phyloP scores from a whole-genome alignment of 37 sponge, comb jelly and placozoan species.

The Amphimedon queenslandica region DNA sequence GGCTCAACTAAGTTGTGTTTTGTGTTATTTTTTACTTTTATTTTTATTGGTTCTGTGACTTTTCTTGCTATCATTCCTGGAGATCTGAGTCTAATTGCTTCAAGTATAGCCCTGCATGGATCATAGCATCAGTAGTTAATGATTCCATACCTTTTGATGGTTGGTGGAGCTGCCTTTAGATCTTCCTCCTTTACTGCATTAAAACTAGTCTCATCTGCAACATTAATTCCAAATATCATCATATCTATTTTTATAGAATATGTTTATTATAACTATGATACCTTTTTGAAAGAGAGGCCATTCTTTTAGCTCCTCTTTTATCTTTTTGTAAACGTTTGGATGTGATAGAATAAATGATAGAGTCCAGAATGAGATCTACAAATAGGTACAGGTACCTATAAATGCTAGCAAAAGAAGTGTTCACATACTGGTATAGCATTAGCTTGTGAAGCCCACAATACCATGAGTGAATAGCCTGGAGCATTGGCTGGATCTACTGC shows the following conservation, averaged over 20 bases:
- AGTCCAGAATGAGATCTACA: conserved; percentile 55
- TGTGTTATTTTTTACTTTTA: conserved; percentile 37
- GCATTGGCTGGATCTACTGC: conserved; percentile 44
- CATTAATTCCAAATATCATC: too few species aligned
- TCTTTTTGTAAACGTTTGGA: conserved; percentile 2
- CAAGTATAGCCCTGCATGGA: conserved; percentile 58
- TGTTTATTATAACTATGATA: too few species aligned
- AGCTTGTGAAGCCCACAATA: conserved; percentile 87
- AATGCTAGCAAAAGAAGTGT: neutral
- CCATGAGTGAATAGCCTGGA: conserved; percentile 64
- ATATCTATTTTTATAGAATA: too few species aligned
- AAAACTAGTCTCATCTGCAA: too few species aligned
- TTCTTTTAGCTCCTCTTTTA: conserved; percentile 17
- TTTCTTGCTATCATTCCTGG: conserved; percentile 73
- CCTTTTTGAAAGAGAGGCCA: too few species aligned
- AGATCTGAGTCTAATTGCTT: conserved; percentile 54
- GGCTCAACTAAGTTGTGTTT: neutral
- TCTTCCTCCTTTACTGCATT: too few species aligned
- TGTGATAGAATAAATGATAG: conserved; percentile 29
- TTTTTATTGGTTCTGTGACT: conserved; percentile 29
- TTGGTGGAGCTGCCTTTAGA: too few species aligned
- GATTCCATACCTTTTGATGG: too few species aligned
- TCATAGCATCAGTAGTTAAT: too few species aligned
- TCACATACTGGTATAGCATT: conserved; percentile 74
- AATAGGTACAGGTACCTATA: neutral